Base-by-base conservation (phyloP, 2,797 vertebrate species). In the Scarus forsteni region DNA sequence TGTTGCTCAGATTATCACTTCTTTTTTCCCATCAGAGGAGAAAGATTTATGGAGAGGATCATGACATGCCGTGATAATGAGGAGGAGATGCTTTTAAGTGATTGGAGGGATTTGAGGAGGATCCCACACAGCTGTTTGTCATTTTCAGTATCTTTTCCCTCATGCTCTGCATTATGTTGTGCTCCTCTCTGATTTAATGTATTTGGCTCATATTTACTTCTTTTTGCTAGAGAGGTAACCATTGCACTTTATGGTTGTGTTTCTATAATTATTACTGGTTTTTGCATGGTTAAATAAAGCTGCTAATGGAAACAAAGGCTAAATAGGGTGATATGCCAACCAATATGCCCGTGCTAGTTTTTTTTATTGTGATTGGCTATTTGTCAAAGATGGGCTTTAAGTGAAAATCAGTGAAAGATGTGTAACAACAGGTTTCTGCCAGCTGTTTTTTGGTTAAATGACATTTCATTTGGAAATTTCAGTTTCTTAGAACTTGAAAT, bases 11-110 rank as follows among this genome's bases (percentile, higher is more conserved):
- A 58, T 45, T 53, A 72, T 73, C 72, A 72, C 60, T 58, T 64
- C 27, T 70, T 64, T 70, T 27, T 12, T 52, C 45, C 79, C 57
- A 54, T 65, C 57, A 79, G 42, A 74, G 44, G 16, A 15, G 6
- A 10, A n/a, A 71, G 60, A 78, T 84, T 81, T 68, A 75, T 68
- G 62, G 74, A 42, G 27, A 59, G n/a, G 62, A 82, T 56, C 54
- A 78, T 53, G 56, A 57, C 13, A 13, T 50, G 38, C 50, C 58
- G 55, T 57, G 40, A 44, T 54, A 19, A 42, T 59, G 63, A 51
- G 58, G 49, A 66, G 10, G 3, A 58, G 39, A 64, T 48, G 43
- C 60, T 72, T 54, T 52, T 16, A 52, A 57, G 7, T 44, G 61
- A 70, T 50, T 18, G 45, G 39, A 19, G 43, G 34, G 49, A 35